phyloP scores from a whole-genome alignment of 2,888 invertebrate species.

The Erpobdella octoculata region DNA sequence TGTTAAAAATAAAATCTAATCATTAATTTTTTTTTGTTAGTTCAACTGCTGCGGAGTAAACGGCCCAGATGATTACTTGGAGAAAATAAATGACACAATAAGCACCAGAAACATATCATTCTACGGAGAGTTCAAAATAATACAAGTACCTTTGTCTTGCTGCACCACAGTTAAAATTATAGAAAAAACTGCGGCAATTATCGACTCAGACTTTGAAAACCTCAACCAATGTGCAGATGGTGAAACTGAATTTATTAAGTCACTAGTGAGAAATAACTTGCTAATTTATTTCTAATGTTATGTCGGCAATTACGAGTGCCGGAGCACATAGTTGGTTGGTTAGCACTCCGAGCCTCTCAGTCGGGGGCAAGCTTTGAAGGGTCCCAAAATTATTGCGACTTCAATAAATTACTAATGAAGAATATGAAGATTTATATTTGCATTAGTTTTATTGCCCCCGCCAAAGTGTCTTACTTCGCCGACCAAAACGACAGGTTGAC shows the following conservation, averaged over 20 bases:
- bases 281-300: background rate
- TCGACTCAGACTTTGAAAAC: conserved; percentile 15
- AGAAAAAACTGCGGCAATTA: background rate
- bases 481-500: too few relatives aligned
- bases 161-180: background rate
- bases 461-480: too few relatives aligned
- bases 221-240: conserved; percentile 3
- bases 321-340: too few relatives aligned
- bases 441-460: too few relatives aligned
- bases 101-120: background rate
- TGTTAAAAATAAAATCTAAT: too few relatives aligned
- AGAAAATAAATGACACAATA: background rate
- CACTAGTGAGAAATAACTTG: background rate
- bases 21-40: conserved; percentile 11
- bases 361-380: too few relatives aligned
- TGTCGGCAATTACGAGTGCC: background rate
- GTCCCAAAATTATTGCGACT: background rate
- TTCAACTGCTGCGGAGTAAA: conserved; percentile 15
- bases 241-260: background rate
- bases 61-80: background rate
- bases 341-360: too few relatives aligned
- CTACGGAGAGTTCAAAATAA: background rate
- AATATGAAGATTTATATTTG: too few relatives aligned
- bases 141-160: conserved; percentile 17
- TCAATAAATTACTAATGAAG: too few relatives aligned